Evolutionary conservation across 2,797 vertebrate species (phyloP), one percentile per base, ranked within the genome.

Genomic region (Pipistrellus pygmaeus): DNA sequence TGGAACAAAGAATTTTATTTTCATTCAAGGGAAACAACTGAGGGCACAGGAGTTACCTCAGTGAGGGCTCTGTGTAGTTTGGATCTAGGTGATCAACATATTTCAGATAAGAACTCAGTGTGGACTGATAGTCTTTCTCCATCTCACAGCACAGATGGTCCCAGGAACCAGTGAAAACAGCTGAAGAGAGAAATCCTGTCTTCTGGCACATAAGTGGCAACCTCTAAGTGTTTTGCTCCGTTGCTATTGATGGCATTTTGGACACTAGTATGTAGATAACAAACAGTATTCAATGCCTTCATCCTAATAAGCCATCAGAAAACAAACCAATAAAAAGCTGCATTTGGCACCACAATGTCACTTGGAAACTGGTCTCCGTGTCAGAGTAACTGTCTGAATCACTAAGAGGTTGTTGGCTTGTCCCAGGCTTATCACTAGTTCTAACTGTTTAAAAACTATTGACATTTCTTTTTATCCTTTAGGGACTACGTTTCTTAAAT

Each of bases 101-200:
- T 87, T 90, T 90, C 41, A 90, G 57, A 46, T 5, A 83, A 60
- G 21, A 86, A 89, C 23, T 81, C 76, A 91, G 21, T 27, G 68
- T 41, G 72, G 44, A 23, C 46, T 84, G n/a, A 72, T 35, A 91
- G 55, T 6, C 3, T 64, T 73, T 27, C 25, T 84, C 44, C 44
- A 88, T 91, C 35, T 88, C 82, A 94, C 86, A 87, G 88, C 30
- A 82, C 69, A 71, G 46, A 72, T 68, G 27, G n/a, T 20, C n/a
- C 62, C 17, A 15, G 77, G 81, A 62, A 55, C 27, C 53, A 76
- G 23, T 51, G 32, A 69, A 77, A 86, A 78, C 25, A 76, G 23
- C 64, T 55, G 35, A 87, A 80, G 9, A 55, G 80, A 93, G 27
- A 27, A 64, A 6, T 17, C 38, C 53, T 32, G 20, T 81, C 8